These are phyloP conservation scores for Acanthisitta chloris DNA, from an alignment of 2,113 vertebrate species.

Conservation along the genomic window DNA sequence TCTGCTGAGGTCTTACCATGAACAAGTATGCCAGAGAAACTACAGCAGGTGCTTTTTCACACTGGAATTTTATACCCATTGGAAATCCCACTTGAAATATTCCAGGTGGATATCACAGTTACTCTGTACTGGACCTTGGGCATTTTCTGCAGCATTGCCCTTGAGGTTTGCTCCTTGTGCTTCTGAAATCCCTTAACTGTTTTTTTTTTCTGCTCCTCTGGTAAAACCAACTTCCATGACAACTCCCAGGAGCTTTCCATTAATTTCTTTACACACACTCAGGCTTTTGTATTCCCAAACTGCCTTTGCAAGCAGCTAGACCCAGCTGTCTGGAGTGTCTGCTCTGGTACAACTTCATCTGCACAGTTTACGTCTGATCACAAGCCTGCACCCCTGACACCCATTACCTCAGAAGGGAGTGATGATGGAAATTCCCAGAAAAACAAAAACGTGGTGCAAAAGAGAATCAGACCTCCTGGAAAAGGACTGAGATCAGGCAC, in stretches of 20 bases:
- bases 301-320: not conserved
- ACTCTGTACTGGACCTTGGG: not conserved
- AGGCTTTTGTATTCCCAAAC: not conserved
- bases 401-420: not conserved
- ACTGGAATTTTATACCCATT: not conserved
- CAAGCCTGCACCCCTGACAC: not conserved
- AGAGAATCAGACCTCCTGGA: not conserved
- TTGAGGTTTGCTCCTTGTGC: not conserved
- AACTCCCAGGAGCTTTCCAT: not conserved
- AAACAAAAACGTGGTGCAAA: not conserved
- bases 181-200: not conserved
- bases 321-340: not conserved
- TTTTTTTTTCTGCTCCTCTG: not conserved
- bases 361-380: accelerated
- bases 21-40: not conserved
- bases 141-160: not conserved
- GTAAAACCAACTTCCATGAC: not conserved
- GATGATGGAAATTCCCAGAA: not conserved
- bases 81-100: not conserved
- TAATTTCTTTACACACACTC: accelerated
- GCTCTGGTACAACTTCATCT: not conserved
- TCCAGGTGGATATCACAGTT: not conserved
- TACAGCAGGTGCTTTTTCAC: not conserved
- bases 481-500: not conserved
- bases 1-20: not conserved